phyloP scores from a whole-genome alignment of 2,888 invertebrate genomes.

The Diplolepis rosae region DNA sequence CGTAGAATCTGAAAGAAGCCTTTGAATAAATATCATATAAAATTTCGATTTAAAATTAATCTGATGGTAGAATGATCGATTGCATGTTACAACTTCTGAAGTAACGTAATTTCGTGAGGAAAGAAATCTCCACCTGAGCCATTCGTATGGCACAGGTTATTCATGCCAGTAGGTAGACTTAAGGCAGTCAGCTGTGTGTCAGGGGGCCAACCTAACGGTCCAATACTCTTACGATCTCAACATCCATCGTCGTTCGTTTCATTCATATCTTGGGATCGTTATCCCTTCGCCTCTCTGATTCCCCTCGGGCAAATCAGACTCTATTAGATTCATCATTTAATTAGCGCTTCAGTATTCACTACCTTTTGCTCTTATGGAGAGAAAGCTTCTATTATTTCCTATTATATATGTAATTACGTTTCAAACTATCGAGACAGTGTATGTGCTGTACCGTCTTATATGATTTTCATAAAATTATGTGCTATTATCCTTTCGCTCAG shows the following conservation, averaged over 20 bases:
- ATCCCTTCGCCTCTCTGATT: slow-evolving; percentile 18
- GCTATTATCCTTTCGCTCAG: not conserved
- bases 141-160: slow-evolving; percentile 54
- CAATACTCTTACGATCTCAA: slow-evolving; percentile 51
- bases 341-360: not conserved
- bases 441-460: not conserved
- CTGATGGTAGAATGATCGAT: not conserved
- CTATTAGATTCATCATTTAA: slow-evolving; percentile 10
- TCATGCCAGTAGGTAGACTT: slow-evolving; percentile 41
- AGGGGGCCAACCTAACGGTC: slow-evolving; percentile 70
- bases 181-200: slow-evolving; percentile 62
- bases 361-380: not conserved
- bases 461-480: slow-evolving; percentile 24
- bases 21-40: too few relatives aligned
- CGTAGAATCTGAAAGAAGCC: too few relatives aligned
- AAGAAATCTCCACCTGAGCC: slow-evolving; percentile 52
- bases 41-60: not conserved
- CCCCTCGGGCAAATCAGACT: slow-evolving; percentile 1
- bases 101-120: not conserved
- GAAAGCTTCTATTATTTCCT: not conserved
- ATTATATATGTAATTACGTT: not conserved
- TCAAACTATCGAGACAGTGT: not conserved
- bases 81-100: not conserved
- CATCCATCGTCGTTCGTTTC: slow-evolving; percentile 51
- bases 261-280: slow-evolving; percentile 45